phyloP scores from a whole-genome alignment of 2,888 invertebrate genomes.

The Oscheius sp. region DNA sequence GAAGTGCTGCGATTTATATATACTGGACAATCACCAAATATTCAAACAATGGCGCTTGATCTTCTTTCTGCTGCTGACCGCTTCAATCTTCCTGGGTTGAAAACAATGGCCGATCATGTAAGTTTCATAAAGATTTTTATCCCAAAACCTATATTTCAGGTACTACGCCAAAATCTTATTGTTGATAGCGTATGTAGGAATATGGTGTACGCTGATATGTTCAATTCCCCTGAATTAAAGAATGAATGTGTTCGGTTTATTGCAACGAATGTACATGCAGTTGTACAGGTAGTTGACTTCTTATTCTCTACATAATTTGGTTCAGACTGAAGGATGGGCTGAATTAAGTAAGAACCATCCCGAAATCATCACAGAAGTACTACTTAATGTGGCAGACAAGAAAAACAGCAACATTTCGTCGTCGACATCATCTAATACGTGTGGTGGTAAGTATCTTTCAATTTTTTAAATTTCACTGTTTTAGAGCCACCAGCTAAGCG shows the following conservation, averaged over 20 bases:
- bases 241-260: slow-evolving; percentile 66
- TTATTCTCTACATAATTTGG: neutral
- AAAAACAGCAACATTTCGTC: slow-evolving; percentile 2
- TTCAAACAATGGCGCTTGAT: slow-evolving; percentile 61
- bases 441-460: neutral
- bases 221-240: slow-evolving; percentile 61
- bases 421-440: neutral
- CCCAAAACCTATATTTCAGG: slow-evolving; percentile 38
- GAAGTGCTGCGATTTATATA: slow-evolving; percentile 66
- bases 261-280: slow-evolving; percentile 47
- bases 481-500: slow-evolving; percentile 26
- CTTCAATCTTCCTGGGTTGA: slow-evolving; percentile 67
- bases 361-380: slow-evolving; percentile 60
- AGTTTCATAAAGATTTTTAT: slow-evolving; percentile 2
- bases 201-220: slow-evolving; percentile 66
- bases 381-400: slow-evolving; percentile 36
- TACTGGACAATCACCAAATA: slow-evolving; percentile 56
- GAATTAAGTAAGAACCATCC: slow-evolving; percentile 55
- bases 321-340: slow-evolving; percentile 66
- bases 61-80: slow-evolving; percentile 68
- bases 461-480: neutral
- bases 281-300: slow-evolving; percentile 44
- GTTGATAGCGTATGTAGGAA: slow-evolving; percentile 63
- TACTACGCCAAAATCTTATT: slow-evolving; percentile 53
- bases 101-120: slow-evolving; percentile 67